Evolutionary conservation across 2,113 vertebrate genomes (phyloP).

Genomic region (Oryzias melastigma): DNA sequence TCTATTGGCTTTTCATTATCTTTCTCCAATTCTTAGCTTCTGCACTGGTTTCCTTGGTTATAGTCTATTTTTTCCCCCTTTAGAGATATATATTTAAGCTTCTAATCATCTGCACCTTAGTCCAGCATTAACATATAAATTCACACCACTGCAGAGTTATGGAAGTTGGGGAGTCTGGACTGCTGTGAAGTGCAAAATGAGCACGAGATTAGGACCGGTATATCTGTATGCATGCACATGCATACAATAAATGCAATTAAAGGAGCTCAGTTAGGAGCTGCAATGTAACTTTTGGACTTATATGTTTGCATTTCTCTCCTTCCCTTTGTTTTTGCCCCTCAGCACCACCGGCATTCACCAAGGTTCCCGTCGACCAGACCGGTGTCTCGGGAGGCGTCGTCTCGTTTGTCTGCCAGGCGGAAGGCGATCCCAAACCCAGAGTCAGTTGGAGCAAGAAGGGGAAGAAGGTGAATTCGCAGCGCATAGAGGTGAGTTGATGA

Average conservation of each 20-base stretch:
- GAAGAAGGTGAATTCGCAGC: slow-evolving; percentile 96
- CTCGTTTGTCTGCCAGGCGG: slow-evolving; percentile 97
- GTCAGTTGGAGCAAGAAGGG: slow-evolving; percentile 99
- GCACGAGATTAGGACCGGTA: slow-evolving; percentile 7
- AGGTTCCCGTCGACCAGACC: slow-evolving; percentile 92
- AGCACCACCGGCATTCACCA: slow-evolving; percentile 87
- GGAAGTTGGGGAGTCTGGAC: background rate
- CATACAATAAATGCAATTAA: slow-evolving; percentile 29
- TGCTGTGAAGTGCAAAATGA: background rate
- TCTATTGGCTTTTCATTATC: background rate
- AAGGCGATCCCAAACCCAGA: slow-evolving; percentile 91
- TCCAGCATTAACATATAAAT: slow-evolving; percentile 23
- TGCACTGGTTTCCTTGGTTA: background rate
- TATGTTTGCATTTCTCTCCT: background rate
- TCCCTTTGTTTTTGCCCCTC: background rate
- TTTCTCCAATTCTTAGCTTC: background rate
- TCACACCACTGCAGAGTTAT: background rate
- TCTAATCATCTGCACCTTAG: slow-evolving; percentile 14
- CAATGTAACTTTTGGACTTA: slow-evolving; percentile 11
- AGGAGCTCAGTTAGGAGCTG: slow-evolving; percentile 21
- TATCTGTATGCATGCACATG: slow-evolving; percentile 11
- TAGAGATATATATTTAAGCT: slow-evolving; percentile 11
- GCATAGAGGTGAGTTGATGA: slow-evolving; percentile 87
- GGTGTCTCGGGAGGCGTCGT: slow-evolving; percentile 96
- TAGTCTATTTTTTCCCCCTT: slow-evolving; percentile 3